Evolutionary conservation across 23 tunicate genomes (phyloP).

Genomic region (Phallusia fumigata): DNA sequence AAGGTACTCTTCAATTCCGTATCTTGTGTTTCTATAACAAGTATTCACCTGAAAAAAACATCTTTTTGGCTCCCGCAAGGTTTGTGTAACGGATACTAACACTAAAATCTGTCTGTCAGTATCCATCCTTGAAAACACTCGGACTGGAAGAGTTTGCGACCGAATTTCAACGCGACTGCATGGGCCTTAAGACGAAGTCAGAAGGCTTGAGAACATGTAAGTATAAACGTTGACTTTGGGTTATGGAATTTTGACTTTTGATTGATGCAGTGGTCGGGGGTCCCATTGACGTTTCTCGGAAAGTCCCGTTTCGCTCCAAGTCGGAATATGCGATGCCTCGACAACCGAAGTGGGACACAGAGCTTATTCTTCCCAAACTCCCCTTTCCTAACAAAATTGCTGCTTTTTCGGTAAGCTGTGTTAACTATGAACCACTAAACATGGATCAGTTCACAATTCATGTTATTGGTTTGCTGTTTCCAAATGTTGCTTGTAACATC

Average conservation of each 20-base stretch:
- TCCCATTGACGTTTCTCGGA: slow-evolving; percentile 28
- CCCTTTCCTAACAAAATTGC: slow-evolving; percentile 80
- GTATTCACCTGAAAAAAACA: no score
- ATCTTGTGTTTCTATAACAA: no score
- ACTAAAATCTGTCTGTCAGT: slow-evolving; percentile 26
- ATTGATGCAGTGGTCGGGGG: slow-evolving; percentile 31
- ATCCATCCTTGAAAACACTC: slow-evolving; percentile 60
- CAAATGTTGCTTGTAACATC: no score
- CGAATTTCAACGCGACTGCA: slow-evolving; percentile 45
- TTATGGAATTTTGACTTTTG: not conserved
- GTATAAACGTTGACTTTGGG: not conserved
- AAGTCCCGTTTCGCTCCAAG: slow-evolving; percentile 40
- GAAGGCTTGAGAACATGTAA: slow-evolving; percentile 55
- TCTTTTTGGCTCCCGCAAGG: no score
- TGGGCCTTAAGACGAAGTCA: slow-evolving; percentile 43
- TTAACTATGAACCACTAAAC: no score
- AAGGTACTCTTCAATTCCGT: no score
- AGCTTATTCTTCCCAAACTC: slow-evolving; percentile 62
- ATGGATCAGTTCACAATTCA: no score
- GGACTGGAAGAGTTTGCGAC: slow-evolving; percentile 69
- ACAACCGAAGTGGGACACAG: slow-evolving; percentile 35
- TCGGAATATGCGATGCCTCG: slow-evolving; percentile 47
- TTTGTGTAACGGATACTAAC: no score
- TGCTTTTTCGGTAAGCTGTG: slow-evolving; percentile 68
- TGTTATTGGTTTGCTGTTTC: no score